Base-by-base conservation (phyloP, 1,140 invertebrate species). In the Saxidomus purpurata region DNA sequence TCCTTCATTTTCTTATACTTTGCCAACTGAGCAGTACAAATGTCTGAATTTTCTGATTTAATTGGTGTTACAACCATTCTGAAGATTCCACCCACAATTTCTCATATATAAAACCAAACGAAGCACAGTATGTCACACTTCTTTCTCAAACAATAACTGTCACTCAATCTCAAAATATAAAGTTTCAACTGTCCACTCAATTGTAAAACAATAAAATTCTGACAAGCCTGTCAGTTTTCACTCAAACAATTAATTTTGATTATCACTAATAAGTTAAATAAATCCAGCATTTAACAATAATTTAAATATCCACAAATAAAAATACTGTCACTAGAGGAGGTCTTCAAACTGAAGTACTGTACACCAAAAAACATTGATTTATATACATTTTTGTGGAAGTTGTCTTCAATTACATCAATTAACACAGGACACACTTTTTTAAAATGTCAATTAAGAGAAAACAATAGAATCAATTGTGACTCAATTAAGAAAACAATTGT, bases 1-100 rank as follows among this genome's bases (percentile, higher is more conserved):
- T 74, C 67, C 59, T 87, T 87, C 71, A 77, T 79, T 40, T 87
- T 79, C 13, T 13, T 74, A 19, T 40, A 82, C n/a, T n/a, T n/a
- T n/a, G n/a, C n/a, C n/a, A n/a, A n/a, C n/a, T n/a, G n/a, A n/a
- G n/a, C n/a, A n/a, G n/a, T n/a, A n/a, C n/a, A n/a, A n/a, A n/a
- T 40, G 25, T 28, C 4, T 1, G 13, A 25, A 67, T 25, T 69
- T 19, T 25, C 28, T 55, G 80, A 67, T 67, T 63, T 63, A 38
- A 38, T 82, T 63, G 55, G 61, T 82, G 61, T 82, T 19, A 15
- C 36, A 63, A 82, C 55, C 55, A 63, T 82, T 3, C 17, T 82
- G 36, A 67, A 67, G 25, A 31, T 43, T 61, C 6, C 2, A n/a
- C 9, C 1, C 40, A 28, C n/a, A 28, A 79, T 13, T 47, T 28